Evolutionary conservation across 1,140 invertebrate genomes (phyloP).

Genomic region (Periplaneta americana): DNA sequence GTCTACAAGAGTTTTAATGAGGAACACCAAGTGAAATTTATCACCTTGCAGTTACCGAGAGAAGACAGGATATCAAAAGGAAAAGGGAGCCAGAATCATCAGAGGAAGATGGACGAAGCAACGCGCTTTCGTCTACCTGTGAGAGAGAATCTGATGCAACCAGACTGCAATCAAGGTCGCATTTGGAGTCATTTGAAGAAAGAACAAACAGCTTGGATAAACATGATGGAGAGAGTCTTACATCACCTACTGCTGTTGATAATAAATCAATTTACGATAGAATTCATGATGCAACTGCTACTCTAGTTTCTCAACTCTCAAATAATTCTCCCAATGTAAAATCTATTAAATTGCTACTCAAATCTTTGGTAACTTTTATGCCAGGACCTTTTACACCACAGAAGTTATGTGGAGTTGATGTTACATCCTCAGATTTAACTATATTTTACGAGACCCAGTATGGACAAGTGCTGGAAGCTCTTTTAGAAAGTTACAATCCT

Average conservation of each 20-base stretch:
- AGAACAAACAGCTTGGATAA: no score
- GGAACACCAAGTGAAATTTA: slow-evolving; percentile 37
- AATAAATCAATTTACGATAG: background rate
- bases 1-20: slow-evolving; percentile 20
- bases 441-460: slow-evolving; percentile 25
- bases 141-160: no score
- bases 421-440: background rate
- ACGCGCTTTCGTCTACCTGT: background rate
- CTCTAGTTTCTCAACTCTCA: background rate
- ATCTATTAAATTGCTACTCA: slow-evolving; percentile 23
- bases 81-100: background rate
- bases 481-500: slow-evolving; percentile 41
- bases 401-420: slow-evolving; percentile 39
- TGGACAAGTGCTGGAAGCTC: slow-evolving; percentile 33
- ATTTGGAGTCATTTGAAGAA: no score
- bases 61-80: slow-evolving; percentile 23
- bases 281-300: background rate
- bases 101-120: background rate
- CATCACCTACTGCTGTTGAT: background rate
- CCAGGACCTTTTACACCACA: slow-evolving; percentile 58
- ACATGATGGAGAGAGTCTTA: no score
- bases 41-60: slow-evolving; percentile 31
- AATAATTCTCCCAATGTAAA: background rate
- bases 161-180: no score
- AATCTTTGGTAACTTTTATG: slow-evolving; percentile 35